Evolutionary conservation across 1,140 invertebrate species (phyloP).

Genomic region (Aphelenchoides besseyi): DNA sequence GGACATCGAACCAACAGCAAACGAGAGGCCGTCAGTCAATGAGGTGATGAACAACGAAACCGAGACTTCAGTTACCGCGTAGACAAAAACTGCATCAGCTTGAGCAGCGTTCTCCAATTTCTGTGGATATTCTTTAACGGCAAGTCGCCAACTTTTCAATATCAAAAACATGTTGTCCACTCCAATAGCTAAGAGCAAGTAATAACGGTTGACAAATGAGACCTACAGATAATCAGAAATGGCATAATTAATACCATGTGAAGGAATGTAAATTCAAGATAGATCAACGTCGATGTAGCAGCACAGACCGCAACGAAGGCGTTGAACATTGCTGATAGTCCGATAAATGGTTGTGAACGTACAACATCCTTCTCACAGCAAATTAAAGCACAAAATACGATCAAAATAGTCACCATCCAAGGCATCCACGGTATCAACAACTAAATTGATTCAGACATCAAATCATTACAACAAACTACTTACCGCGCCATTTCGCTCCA

Average conservation of each 20-base stretch:
- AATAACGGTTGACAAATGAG: neutral
- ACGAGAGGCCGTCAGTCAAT: conserved; percentile 56
- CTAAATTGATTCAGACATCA: conserved; percentile 23
- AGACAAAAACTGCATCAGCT: conserved; percentile 36
- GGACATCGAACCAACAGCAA: conserved; percentile 49
- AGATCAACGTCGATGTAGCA: conserved; percentile 45
- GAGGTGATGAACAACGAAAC: conserved; percentile 56
- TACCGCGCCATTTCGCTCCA: conserved; percentile 57
- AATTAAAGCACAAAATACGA: conserved; percentile 48
- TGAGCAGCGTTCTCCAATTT: conserved; percentile 26
- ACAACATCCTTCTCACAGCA: conserved; percentile 43
- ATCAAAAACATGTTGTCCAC: conserved; percentile 58
- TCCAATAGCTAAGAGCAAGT: conserved; percentile 48
- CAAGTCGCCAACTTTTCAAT: conserved; percentile 53
- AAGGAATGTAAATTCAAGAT: conserved; percentile 51
- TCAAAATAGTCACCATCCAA: conserved; percentile 48
- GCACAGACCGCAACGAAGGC: conserved; percentile 51
- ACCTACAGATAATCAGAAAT: conserved; percentile 56
- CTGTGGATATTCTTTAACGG: conserved; percentile 25
- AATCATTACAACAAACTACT: neutral
- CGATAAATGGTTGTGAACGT: conserved; percentile 52
- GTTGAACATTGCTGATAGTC: conserved; percentile 54
- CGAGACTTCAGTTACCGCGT: conserved; percentile 51
- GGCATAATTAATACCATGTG: conserved; percentile 59
- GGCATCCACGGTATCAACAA: conserved; percentile 56